A percentile compares a stretch with the other conserved stretches of the same genome.
These are phyloP conservation scores for Thalpophila matura DNA, from an alignment of 2,888 invertebrate species.

Conservation along the genomic window DNA sequence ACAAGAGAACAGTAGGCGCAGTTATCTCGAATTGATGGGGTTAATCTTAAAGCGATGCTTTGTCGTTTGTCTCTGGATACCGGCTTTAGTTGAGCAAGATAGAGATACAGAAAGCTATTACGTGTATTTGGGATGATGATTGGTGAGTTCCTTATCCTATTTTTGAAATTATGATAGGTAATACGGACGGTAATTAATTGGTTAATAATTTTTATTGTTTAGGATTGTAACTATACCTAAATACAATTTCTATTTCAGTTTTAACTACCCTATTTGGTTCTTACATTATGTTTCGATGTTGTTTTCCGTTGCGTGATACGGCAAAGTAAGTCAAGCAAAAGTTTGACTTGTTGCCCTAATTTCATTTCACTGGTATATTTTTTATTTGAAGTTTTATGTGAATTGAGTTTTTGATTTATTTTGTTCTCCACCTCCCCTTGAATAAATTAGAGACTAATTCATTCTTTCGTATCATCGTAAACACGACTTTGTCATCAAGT, in stretches of 20 bases:
- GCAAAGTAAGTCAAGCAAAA: conserved; percentile 83
- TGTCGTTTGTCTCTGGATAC: conserved; percentile 79
- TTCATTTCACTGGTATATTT: conserved; percentile 82
- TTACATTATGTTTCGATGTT: conserved; percentile 80
- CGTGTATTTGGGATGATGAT: conserved; percentile 61
- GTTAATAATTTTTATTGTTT: conserved; percentile 42
- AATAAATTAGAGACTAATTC: conserved; percentile 50
- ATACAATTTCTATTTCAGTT: conserved; percentile 65
- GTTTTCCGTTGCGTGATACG: conserved; percentile 82
- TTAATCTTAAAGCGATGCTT: conserved; percentile 85
- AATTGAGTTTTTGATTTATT: conserved; percentile 80
- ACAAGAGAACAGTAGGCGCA: conserved; percentile 79
- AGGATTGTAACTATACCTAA: conserved; percentile 12
- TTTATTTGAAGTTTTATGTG: conserved; percentile 80
- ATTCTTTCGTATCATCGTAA: conserved; percentile 44
- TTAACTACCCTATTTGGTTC: conserved; percentile 72
- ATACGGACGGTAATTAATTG: conserved; percentile 5
- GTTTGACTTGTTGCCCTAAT: conserved; percentile 86
- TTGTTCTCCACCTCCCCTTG: conserved; percentile 50
- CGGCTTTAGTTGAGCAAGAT: conserved; percentile 75
- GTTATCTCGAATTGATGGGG: conserved; percentile 84
- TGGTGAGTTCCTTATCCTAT: conserved; percentile 51
- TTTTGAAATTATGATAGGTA: conserved; percentile 18
- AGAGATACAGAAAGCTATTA: conserved; percentile 72
- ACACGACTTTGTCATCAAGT: conserved; percentile 39